Conservation (phyloP, 2,888 invertebrate species). For the Troides helena region DNA sequence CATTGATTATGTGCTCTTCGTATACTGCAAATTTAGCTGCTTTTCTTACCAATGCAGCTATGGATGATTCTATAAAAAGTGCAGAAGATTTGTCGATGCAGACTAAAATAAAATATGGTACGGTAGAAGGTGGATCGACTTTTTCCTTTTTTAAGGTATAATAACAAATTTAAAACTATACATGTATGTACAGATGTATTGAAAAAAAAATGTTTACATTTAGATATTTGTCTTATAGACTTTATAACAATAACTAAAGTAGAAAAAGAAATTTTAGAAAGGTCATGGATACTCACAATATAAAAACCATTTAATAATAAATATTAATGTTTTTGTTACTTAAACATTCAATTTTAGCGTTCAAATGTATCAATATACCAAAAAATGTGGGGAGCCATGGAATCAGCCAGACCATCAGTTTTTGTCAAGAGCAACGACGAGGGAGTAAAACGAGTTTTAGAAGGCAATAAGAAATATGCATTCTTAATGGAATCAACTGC, state of each 20-base stretch:
- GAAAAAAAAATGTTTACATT: too few species aligned
- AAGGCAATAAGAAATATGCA: conserved; percentile 91
- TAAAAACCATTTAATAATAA: neutral
- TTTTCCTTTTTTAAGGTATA: conserved; percentile 91
- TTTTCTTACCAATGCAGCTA: conserved; percentile 93
- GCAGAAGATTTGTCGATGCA: conserved; percentile 96
- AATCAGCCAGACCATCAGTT: conserved; percentile 89
- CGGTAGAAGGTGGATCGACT: conserved; percentile 93
- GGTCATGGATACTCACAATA: neutral
- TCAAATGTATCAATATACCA: conserved; percentile 94
- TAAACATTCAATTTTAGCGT: conserved; percentile 78
- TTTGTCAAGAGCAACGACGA: conserved; percentile 91
- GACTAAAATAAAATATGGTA: conserved; percentile 97
- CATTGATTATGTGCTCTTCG: conserved; percentile 94
- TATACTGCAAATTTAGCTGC: conserved; percentile 98
- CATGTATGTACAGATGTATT: too few species aligned
- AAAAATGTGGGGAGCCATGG: conserved; percentile 96
- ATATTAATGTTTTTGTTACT: neutral
- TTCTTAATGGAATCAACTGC: conserved; percentile 98
- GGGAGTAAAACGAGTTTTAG: conserved; percentile 91
- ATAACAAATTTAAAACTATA: neutral
- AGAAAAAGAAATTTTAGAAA: too few species aligned
- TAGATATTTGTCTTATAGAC: too few species aligned
- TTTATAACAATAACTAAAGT: too few species aligned
- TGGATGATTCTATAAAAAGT: conserved; percentile 93